A percentile compares a stretch with the other conserved stretches of the same genome.
Conservation (phyloP, 2,113 vertebrate genomes). For the Sporophila hypoxantha region DNA sequence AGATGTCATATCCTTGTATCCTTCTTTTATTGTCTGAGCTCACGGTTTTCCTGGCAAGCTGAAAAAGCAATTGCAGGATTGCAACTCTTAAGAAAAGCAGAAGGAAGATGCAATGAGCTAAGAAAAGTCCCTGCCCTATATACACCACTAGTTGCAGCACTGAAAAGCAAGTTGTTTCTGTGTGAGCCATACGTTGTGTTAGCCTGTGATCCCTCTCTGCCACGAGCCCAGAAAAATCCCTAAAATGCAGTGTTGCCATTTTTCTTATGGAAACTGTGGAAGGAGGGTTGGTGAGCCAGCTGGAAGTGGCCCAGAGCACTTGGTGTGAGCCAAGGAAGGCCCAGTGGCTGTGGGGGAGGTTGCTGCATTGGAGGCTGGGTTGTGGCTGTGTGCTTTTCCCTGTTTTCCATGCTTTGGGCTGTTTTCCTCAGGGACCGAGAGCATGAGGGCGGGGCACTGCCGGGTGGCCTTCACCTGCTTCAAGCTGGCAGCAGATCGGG, state of each 20-base stretch:
- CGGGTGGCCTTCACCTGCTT: constrained; percentile 81
- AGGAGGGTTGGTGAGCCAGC: background rate
- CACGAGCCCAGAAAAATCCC: background rate
- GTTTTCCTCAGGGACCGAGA: constrained; percentile 78
- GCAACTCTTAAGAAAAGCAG: constrained; percentile 1
- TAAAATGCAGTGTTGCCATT: background rate
- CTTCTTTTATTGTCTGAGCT: constrained; percentile 23
- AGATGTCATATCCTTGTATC: background rate
- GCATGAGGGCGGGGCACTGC: constrained; percentile 62
- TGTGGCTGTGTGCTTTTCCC: background rate
- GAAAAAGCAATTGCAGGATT: constrained; percentile 27
- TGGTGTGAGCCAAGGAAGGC: background rate
- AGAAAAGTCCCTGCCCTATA: constrained; percentile 13
- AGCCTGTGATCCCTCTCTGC: background rate
- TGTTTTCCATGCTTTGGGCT: background rate
- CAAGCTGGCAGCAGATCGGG: constrained; percentile 78
- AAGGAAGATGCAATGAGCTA: background rate
- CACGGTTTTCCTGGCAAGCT: constrained; percentile 17
- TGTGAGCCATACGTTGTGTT: background rate
- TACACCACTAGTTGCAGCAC: constrained; percentile 8
- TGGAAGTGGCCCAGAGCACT: background rate
- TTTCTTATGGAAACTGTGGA: background rate
- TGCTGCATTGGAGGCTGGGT: background rate
- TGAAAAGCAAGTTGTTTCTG: background rate
- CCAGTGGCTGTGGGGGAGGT: background rate